Evolutionary conservation across 2,888 invertebrate species (phyloP).

Genomic region (Ptilodon capucinus): DNA sequence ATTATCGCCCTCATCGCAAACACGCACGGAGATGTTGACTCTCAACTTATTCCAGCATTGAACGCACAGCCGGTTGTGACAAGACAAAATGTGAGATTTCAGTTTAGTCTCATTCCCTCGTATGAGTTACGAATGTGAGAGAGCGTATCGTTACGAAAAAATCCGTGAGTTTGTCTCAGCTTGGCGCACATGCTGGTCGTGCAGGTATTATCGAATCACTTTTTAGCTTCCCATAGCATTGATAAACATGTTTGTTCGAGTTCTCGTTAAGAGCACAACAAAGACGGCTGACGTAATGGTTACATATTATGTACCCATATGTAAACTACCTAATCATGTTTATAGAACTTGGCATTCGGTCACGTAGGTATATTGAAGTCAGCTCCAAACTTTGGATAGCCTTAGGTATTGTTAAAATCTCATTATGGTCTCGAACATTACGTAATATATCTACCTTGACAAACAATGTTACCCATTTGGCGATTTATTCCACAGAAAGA

Average conservation of each 20-base stretch:
- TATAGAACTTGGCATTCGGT: neutral
- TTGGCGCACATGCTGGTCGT: too few relatives aligned
- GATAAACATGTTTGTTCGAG: neutral
- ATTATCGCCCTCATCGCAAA: constrained; percentile 65
- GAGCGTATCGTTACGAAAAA: too few relatives aligned
- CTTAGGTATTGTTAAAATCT: neutral
- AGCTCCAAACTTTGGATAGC: neutral
- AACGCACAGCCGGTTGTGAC: too few relatives aligned
- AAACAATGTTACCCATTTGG: too few relatives aligned
- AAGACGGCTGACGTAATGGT: neutral
- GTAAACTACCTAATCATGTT: neutral
- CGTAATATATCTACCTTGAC: too few relatives aligned
- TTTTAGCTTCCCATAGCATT: neutral
- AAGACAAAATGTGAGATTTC: too few relatives aligned
- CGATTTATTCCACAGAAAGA: too few relatives aligned
- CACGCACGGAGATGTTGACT: constrained; percentile 37
- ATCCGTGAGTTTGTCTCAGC: too few relatives aligned
- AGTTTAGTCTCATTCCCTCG: too few relatives aligned
- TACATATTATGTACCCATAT: neutral
- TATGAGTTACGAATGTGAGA: too few relatives aligned
- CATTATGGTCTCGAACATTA: neutral
- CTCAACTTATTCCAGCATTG: constrained; percentile 8
- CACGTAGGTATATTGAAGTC: neutral
- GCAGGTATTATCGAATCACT: constrained; percentile 3
- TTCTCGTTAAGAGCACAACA: neutral